A percentile compares a stretch with the other conserved stretches of the same genome.
phyloP scores from a whole-genome alignment of 2,797 vertebrate species.

The Salmo trutta region DNA sequence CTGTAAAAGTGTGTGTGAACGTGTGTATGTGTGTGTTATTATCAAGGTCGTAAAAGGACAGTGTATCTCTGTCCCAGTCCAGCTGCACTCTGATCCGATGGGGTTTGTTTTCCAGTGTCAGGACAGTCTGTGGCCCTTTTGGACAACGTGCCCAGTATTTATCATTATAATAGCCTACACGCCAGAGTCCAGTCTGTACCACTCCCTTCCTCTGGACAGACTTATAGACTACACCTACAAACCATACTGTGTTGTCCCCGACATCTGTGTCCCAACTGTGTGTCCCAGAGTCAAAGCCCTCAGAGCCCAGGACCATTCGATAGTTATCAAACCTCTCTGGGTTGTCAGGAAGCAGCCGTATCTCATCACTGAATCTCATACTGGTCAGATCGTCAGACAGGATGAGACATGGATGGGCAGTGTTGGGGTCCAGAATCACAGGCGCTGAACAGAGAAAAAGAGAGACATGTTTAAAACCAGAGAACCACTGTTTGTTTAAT shows the following conservation, averaged over 20 bases:
- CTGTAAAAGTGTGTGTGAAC: neutral
- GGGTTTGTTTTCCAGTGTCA: neutral
- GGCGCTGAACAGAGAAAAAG: neutral
- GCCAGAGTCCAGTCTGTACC: neutral
- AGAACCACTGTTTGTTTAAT: neutral
- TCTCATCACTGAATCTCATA: constrained; percentile 13
- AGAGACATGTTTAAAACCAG: neutral
- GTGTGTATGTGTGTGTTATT: neutral
- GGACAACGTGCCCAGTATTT: neutral
- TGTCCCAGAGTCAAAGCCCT: constrained; percentile 38
- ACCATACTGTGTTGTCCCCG: constrained; percentile 54
- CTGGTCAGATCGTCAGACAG: neutral
- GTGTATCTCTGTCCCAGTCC: neutral
- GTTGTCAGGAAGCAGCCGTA: neutral
- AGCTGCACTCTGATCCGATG: neutral
- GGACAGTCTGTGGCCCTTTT: neutral
- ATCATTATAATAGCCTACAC: neutral
- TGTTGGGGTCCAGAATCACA: constrained; percentile 1
- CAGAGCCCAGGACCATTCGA: constrained; percentile 49
- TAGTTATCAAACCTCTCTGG: constrained; percentile 30
- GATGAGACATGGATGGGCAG: neutral
- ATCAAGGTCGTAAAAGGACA: neutral
- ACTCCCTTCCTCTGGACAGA: constrained; percentile 17
- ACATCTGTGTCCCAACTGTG: constrained; percentile 68
- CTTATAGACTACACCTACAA: constrained; percentile 53